phyloP scores from a whole-genome alignment of 1,140 invertebrate species.

The Rhagoletis zephyria region DNA sequence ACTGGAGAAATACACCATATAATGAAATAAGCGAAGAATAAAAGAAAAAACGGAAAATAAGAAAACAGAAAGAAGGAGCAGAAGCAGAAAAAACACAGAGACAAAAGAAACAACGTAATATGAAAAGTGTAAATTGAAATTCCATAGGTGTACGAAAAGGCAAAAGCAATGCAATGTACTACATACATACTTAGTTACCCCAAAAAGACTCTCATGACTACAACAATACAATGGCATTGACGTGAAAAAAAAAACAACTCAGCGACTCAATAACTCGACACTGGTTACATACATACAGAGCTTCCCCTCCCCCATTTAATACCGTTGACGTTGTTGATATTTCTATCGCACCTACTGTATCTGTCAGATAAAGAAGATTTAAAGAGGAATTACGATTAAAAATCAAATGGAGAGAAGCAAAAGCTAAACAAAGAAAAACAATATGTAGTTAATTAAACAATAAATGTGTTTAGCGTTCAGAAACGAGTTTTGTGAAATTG shows the following conservation, averaged over 20 bases:
- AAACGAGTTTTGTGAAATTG: conserved; percentile 17
- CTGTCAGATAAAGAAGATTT: background rate
- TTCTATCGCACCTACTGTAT: background rate
- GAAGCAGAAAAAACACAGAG: background rate
- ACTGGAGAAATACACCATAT: conserved; percentile 32
- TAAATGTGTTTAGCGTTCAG: background rate
- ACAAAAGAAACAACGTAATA: conserved; percentile 55
- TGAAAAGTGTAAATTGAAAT: conserved; percentile 71
- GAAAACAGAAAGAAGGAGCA: background rate
- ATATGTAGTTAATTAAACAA: background rate
- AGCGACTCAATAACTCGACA: background rate
- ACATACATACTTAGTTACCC: background rate
- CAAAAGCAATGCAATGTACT: background rate
- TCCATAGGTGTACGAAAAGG: conserved; percentile 69
- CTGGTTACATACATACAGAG: background rate
- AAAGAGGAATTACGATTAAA: background rate
- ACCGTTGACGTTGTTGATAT: background rate
- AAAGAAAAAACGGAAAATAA: background rate
- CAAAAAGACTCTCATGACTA: background rate
- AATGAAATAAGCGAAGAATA: conserved; percentile 17
- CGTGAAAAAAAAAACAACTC: background rate
- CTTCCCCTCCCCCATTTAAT: background rate
- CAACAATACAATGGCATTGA: background rate
- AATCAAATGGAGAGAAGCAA: background rate
- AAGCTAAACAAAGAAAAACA: conserved; percentile 1